Conservation (phyloP, 2,113 vertebrate species). For the Neolamprologus falcicula region DNA sequence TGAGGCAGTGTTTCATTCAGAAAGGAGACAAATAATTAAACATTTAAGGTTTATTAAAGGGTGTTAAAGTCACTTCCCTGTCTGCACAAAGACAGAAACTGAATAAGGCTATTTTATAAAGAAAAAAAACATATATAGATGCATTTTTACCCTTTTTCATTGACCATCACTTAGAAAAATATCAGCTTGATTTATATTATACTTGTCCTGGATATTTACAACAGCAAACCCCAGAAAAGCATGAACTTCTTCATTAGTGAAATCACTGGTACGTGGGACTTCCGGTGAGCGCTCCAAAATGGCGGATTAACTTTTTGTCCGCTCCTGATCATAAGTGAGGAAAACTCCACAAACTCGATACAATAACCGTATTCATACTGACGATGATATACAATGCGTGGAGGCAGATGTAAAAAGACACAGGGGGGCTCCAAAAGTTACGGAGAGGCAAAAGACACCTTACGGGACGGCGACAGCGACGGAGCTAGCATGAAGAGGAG, state of each 20-base stretch:
- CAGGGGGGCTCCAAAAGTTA: no score
- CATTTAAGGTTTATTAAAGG: neutral
- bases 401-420: no score
- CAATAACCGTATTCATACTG: no score
- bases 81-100: neutral
- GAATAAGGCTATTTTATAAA: rapidly evolving
- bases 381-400: no score
- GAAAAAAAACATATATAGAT: rapidly evolving
- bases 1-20: rapidly evolving
- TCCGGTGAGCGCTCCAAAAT: no score
- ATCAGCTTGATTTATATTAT: neutral
- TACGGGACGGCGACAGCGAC: no score
- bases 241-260: neutral
- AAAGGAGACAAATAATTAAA: neutral
- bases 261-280: no score
- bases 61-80: neutral
- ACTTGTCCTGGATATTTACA: neutral
- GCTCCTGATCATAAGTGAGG: no score
- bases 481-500: no score
- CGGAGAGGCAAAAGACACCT: no score
- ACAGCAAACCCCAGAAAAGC: neutral
- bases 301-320: no score
- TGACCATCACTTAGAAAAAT: neutral
- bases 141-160: rapidly evolving
- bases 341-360: no score